Evolutionary conservation across 2,888 invertebrate species (phyloP).

Genomic region (Synergus itoensis): DNA sequence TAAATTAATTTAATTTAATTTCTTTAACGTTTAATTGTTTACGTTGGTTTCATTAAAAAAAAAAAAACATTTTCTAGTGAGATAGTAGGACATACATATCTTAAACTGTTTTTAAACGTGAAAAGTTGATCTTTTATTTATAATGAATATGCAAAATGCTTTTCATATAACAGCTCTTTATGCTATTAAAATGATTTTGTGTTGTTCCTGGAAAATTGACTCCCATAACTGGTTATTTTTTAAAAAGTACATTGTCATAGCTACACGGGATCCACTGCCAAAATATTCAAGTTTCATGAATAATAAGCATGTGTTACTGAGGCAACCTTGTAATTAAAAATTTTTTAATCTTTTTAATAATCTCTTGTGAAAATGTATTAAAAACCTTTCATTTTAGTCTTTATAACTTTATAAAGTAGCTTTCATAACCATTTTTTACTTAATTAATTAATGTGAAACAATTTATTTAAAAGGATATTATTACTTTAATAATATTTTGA

Average conservation of each 20-base stretch:
- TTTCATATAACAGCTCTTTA: not conserved
- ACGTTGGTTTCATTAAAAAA: too few species aligned
- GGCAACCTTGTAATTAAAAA: not conserved
- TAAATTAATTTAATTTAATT: too few species aligned
- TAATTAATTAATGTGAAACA: too few species aligned
- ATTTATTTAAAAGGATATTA: too few species aligned
- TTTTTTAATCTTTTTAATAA: not conserved
- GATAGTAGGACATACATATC: not conserved
- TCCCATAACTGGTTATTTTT: not conserved
- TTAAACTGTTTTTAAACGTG: not conserved
- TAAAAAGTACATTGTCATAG: not conserved
- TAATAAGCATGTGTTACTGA: not conserved
- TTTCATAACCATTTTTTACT: too few species aligned
- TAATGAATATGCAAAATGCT: not conserved
- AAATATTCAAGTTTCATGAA: not conserved
- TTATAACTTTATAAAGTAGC: too few species aligned
- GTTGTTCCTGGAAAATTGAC: not conserved
- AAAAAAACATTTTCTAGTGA: too few species aligned
- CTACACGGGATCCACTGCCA: not conserved
- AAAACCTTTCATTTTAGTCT: too few species aligned
- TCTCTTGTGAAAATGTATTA: too few species aligned
- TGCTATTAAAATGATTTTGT: not conserved
- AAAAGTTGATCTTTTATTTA: not conserved
- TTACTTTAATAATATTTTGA: too few species aligned
- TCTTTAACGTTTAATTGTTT: too few species aligned